Base-by-base conservation (phyloP, 2,888 invertebrate species). In the Amaurobius ferox region DNA sequence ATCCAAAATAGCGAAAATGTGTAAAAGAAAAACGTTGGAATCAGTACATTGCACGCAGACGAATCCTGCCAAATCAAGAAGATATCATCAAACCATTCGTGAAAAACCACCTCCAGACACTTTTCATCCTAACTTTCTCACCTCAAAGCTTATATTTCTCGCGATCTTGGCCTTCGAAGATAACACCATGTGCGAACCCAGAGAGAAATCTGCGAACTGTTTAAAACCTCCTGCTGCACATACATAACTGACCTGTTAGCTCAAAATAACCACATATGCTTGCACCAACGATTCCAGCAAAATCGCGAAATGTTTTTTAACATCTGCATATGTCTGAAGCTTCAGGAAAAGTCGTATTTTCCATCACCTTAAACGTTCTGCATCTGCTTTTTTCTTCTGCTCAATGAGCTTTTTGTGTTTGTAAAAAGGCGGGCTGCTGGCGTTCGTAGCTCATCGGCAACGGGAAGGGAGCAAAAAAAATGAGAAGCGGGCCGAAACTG, bases 281-380 rank as follows among this genome's bases (percentile, higher is more conserved):
- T 68, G 29, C 30, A 7, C 64, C 35, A 23, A 7, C 40, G 81
- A 81, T 72, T 76, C 70, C 35, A n/a, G 35, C 39, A 28, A 77
- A 85, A 67, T 72, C 55, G 39, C 77, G 39, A 77, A 66, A 55
- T 23, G 55, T 30, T 71, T 77, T 85, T 77, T 66, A 35, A 39
- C 71, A 85, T 72, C 77, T 77, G 81, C 81, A 32, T 81, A 62
- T 30, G 76, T 85, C 76, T 85, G 83, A 67, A 72, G 77, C 35
- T 81, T 40, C 55, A 64, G 48, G 68, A 28, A 61, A 7, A 61
- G n/a, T 62, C 83, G 77, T 72, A 77, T 77, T 85, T 77, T 77
- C 71, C 48, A 30, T 40, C 77, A 19, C 40, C 61, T 23, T 35
- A 83, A 83, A 77, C 32, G 83, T 72, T 85, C 83, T 76, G 78